A percentile compares a stretch with the other conserved stretches of the same genome.
These are phyloP conservation scores for Masnerella sp. DNA, from an alignment of 2,888 invertebrate species.

Conservation along the genomic window DNA sequence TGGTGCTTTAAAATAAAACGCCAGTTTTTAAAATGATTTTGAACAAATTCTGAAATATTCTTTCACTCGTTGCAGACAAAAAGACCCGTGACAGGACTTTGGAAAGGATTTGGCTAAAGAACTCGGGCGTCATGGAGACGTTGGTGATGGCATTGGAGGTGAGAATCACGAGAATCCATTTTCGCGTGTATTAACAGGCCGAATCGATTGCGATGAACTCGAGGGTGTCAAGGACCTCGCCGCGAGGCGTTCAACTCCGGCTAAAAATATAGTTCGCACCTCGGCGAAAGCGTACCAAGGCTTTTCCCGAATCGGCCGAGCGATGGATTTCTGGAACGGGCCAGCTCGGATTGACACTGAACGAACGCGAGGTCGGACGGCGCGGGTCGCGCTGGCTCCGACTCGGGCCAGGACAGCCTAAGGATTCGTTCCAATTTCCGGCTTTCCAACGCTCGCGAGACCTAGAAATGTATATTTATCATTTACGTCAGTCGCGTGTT, in stretches of 20 bases:
- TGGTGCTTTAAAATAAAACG: too few species aligned
- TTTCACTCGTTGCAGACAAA: constrained; percentile 80
- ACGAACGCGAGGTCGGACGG: constrained; percentile 1
- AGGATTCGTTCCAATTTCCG: constrained; percentile 61
- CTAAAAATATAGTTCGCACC: constrained; percentile 41
- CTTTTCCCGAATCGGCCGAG: too few species aligned
- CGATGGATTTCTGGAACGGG: background rate
- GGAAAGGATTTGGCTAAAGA: constrained; percentile 81
- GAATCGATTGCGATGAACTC: constrained; percentile 56
- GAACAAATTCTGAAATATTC: too few species aligned
- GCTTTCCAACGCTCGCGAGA: constrained; percentile 44
- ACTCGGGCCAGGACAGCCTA: too few species aligned
- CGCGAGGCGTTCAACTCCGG: constrained; percentile 47
- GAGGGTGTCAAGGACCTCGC: constrained; percentile 54
- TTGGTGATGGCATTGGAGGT: constrained; percentile 81
- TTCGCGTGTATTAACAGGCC: constrained; percentile 22
- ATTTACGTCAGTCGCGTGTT: constrained; percentile 55
- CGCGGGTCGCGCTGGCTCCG: too few species aligned
- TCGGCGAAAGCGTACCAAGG: constrained; percentile 14
- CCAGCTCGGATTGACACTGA: too few species aligned
- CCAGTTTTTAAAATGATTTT: too few species aligned
- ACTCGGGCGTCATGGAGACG: constrained; percentile 80
- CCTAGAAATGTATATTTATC: constrained; percentile 58
- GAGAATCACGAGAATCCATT: constrained; percentile 34
- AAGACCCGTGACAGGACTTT: constrained; percentile 80